phyloP scores from a whole-genome alignment of 2,797 vertebrate species.

The Microctenopoma stevenorrisi region DNA sequence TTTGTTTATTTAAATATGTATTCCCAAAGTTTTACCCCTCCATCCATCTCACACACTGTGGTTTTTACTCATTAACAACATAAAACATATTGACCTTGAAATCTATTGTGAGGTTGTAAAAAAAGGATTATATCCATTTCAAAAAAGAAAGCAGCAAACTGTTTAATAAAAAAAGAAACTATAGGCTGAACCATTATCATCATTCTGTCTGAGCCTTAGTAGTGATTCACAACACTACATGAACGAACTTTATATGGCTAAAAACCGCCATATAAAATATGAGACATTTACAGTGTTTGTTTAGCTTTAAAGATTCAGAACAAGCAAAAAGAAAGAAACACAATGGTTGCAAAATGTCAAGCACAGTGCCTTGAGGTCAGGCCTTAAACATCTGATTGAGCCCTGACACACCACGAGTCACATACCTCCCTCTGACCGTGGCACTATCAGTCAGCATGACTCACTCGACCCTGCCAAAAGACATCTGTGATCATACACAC shows the following conservation, averaged over 20 bases:
- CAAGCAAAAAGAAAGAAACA: background rate
- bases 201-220: background rate
- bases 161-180: too few relatives aligned
- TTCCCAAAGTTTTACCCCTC: background rate
- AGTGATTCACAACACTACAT: background rate
- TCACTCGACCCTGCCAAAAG: slow-evolving; percentile 62
- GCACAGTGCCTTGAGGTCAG: slow-evolving; percentile 37
- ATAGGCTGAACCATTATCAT: too few relatives aligned
- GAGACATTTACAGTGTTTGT: background rate
- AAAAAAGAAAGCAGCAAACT: too few relatives aligned
- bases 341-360: slow-evolving; percentile 34
- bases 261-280: too few relatives aligned
- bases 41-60: background rate
- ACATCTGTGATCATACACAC: slow-evolving; percentile 39
- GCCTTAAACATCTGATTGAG: slow-evolving; percentile 61
- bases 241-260: background rate
- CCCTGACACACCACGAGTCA: slow-evolving; percentile 72
- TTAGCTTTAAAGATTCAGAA: background rate
- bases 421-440: slow-evolving; percentile 56
- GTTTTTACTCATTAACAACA: background rate
- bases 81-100: background rate
- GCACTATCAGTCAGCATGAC: slow-evolving; percentile 72
- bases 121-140: too few relatives aligned
- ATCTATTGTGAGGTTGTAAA: too few relatives aligned
- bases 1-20: background rate